Conservation (phyloP, 1,140 invertebrate species). For the Drosophila athabasca region DNA sequence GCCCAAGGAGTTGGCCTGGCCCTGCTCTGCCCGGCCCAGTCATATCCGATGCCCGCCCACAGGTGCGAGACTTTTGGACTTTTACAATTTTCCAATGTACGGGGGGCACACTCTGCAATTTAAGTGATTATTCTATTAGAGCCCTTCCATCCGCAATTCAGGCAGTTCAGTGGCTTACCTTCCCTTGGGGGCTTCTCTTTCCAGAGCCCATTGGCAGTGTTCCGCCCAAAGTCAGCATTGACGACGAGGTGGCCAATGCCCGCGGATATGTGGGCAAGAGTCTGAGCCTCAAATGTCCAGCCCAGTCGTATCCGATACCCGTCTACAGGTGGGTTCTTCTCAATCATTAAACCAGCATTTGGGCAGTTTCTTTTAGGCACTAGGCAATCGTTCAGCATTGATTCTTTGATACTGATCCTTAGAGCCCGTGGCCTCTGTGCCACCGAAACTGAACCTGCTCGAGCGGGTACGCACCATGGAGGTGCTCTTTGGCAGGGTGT, state of each 20-base stretch:
- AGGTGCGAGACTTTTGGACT: constrained; percentile 84
- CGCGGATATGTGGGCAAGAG: constrained; percentile 70
- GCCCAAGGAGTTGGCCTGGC: constrained; percentile 84
- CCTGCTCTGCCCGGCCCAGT: constrained; percentile 87
- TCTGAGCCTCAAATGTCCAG: constrained; percentile 86
- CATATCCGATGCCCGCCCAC: constrained; percentile 88
- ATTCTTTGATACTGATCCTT: background rate
- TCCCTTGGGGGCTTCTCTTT: background rate
- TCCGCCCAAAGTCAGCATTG: constrained; percentile 89
- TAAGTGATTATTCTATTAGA: constrained; percentile 55
- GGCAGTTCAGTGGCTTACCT: constrained; percentile 28
- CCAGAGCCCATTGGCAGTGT: constrained; percentile 91
- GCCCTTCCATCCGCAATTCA: constrained; percentile 83
- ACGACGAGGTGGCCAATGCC: constrained; percentile 89
- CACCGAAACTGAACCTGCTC: constrained; percentile 84
- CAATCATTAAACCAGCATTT: constrained; percentile 54
- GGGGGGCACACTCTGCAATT: constrained; percentile 33
- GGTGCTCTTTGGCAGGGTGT: constrained; percentile 85
- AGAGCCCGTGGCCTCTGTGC: constrained; percentile 74
- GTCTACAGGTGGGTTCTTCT: constrained; percentile 85
- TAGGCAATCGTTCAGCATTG: background rate
- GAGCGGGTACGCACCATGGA: constrained; percentile 85
- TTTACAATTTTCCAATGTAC: constrained; percentile 52
- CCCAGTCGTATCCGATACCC: constrained; percentile 88
- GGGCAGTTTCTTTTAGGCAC: constrained; percentile 15